These are phyloP conservation scores for Panthera uncia DNA, from an alignment of 2,113 vertebrate genomes.

Conservation along the genomic window DNA sequence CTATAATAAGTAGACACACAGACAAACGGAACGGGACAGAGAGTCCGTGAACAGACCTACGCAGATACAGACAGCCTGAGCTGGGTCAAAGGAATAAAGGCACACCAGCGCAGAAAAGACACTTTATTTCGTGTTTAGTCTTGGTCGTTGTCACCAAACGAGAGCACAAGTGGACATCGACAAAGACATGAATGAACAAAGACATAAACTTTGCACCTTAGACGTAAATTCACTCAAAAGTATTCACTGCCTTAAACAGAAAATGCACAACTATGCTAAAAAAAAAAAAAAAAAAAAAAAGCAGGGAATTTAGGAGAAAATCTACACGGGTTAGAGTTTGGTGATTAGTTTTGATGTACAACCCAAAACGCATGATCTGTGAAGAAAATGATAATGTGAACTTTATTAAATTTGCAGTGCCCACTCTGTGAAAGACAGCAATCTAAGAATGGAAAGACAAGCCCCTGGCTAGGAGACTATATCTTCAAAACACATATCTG, in stretches of 20 bases:
- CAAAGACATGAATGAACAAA: not conserved
- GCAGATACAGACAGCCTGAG: not conserved
- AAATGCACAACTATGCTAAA: not conserved
- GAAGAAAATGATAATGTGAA: not conserved
- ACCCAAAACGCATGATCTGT: not conserved
- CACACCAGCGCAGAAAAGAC: not conserved
- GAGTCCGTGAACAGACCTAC: not conserved
- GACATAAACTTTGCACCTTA: not conserved
- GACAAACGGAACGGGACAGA: not conserved
- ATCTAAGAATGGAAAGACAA: not conserved
- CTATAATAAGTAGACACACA: not conserved
- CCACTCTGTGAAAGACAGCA: not conserved
- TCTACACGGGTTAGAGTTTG: not conserved
- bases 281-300: not conserved
- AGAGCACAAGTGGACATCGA: not conserved
- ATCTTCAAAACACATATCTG: not conserved
- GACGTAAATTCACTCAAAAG: not conserved
- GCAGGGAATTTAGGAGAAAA: not conserved
- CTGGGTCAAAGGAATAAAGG: not conserved
- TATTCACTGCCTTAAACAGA: not conserved
- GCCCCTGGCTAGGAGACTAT: not conserved
- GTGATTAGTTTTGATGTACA: not conserved
- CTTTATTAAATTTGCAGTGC: not conserved
- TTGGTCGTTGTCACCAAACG: not conserved
- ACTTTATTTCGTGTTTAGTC: not conserved